Conservation (phyloP, 2,888 invertebrate genomes). For the Caradrina clavipalpis region DNA sequence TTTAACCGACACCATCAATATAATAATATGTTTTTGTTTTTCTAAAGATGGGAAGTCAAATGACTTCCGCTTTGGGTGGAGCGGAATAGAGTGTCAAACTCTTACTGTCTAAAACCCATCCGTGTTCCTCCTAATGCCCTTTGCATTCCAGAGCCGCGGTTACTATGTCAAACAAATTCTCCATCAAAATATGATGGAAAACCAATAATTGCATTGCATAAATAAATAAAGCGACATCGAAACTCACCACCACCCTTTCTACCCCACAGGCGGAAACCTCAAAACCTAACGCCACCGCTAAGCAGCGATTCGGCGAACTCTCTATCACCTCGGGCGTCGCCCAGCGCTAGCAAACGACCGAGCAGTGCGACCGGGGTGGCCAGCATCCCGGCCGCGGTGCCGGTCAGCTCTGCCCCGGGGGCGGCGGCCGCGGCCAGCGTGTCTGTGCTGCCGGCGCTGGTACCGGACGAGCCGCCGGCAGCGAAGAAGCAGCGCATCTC, state of each 20-base stretch:
- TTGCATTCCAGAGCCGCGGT: no score
- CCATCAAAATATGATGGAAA: not conserved
- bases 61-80: no score
- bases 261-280: conserved; percentile 94
- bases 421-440: conserved; percentile 44
- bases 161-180: no score
- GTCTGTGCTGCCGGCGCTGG: conserved; percentile 91
- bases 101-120: no score
- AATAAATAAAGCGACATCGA: not conserved
- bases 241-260: conserved; percentile 17
- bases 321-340: conserved; percentile 94
- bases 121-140: no score
- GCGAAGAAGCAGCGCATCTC: conserved; percentile 97
- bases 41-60: no score
- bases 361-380: conserved; percentile 67
- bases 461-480: conserved; percentile 91
- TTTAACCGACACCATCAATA: no score
- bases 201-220: no score
- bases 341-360: conserved; percentile 91
- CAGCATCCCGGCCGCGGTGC: not conserved
- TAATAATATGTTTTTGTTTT: no score
- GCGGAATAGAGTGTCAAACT: no score
- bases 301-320: conserved; percentile 97
- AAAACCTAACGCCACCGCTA: conserved; percentile 97
- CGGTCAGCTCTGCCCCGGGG: not conserved